These are phyloP conservation scores for Lytechinus variegatus DNA, from an alignment of 35 echinoderm and acorn worm genomes.

Conservation along the genomic window DNA sequence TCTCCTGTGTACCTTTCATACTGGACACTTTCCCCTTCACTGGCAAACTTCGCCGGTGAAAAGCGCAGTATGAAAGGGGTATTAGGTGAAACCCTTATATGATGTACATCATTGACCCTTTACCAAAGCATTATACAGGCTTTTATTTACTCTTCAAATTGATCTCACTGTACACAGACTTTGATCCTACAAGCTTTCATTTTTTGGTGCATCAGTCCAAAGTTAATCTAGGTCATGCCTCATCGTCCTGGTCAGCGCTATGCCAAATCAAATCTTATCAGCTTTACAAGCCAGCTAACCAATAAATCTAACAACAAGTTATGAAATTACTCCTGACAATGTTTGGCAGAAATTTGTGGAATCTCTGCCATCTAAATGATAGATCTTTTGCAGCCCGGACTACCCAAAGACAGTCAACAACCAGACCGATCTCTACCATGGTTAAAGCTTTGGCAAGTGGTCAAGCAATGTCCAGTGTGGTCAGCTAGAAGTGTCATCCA, in stretches of 20 bases:
- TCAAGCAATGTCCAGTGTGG: neutral
- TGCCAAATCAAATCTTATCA: conserved; percentile 19
- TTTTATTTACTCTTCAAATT: too few species aligned
- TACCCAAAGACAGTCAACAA: neutral
- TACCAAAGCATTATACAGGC: too few species aligned
- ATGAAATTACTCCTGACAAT: neutral
- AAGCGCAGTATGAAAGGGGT: too few species aligned
- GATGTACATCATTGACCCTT: too few species aligned
- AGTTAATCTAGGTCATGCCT: neutral
- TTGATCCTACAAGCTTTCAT: neutral
- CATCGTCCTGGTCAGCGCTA: neutral
- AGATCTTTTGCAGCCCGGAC: neutral
- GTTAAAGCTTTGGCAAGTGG: neutral
- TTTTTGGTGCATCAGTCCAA: neutral
- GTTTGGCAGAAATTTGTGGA: neutral
- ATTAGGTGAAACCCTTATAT: too few species aligned
- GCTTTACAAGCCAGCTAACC: neutral
- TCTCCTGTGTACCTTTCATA: too few species aligned
- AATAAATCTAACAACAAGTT: conserved; percentile 6
- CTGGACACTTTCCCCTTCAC: too few species aligned
- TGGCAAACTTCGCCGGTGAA: too few species aligned
- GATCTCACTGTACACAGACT: neutral
- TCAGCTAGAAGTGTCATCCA: neutral
- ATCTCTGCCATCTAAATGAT: neutral
- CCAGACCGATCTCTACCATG: neutral